Evolutionary conservation across 37 sponge, comb jelly and placozoan genomes (phyloP).

Genomic region (Diacarnus erythraeanus): DNA sequence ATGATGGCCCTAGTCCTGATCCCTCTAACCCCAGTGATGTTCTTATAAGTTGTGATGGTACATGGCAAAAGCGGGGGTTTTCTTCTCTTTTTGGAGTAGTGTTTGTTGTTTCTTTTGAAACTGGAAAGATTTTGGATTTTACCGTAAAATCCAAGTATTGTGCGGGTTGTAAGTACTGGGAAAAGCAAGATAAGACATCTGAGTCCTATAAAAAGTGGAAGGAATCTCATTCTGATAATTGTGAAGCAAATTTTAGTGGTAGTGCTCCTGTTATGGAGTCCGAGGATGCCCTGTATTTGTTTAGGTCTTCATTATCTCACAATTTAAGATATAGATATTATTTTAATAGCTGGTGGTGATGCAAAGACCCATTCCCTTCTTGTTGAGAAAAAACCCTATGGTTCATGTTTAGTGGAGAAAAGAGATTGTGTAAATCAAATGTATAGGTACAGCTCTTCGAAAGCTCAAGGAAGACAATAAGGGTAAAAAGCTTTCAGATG

Average conservation of each 20-base stretch:
- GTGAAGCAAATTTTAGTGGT: too few relatives aligned
- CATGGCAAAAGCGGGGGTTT: slow-evolving; percentile 1
- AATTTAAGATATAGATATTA: too few relatives aligned
- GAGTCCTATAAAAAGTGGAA: too few relatives aligned
- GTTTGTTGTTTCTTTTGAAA: not conserved
- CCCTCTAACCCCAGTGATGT: too few relatives aligned
- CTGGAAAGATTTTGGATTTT: slow-evolving; percentile 10
- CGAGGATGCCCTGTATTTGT: too few relatives aligned
- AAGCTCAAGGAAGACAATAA: slow-evolving; percentile 19
- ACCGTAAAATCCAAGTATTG: slow-evolving; percentile 17
- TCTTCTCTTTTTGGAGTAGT: slow-evolving; percentile 11
- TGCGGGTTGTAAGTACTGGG: not conserved
- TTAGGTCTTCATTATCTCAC: too few relatives aligned
- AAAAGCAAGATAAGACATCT: not conserved
- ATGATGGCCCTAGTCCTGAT: too few relatives aligned
- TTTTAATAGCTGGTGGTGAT: slow-evolving; percentile 21
- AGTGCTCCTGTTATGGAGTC: too few relatives aligned
- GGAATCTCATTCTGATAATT: too few relatives aligned
- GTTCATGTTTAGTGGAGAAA: slow-evolving; percentile 12
- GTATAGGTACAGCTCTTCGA: slow-evolving; percentile 28
- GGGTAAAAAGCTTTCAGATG: slow-evolving; percentile 21
- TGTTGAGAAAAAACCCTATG: slow-evolving; percentile 31
- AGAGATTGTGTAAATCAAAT: slow-evolving; percentile 36
- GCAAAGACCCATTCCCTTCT: slow-evolving; percentile 7
- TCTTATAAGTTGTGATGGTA: slow-evolving; percentile 9